Base-by-base conservation (phyloP, 2,797 vertebrate species). In the Hippocampus kuda region DNA sequence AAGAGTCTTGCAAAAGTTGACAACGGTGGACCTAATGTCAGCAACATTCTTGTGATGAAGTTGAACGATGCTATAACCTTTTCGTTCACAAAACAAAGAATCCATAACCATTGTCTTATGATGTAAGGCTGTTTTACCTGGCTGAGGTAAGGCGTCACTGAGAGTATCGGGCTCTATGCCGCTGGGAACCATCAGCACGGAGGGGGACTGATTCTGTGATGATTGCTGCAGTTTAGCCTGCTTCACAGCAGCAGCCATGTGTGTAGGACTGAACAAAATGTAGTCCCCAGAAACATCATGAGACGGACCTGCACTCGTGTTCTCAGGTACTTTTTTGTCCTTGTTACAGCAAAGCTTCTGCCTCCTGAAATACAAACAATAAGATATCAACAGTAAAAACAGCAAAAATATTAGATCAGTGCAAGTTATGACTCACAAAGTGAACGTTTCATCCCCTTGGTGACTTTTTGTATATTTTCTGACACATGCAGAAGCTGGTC, bases 171-270 rank as follows among this genome's bases (percentile, higher is more conserved):
- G 70, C 6, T 92, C 89, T 76, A 96, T 81, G 41, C 93, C 94
- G 18, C 87, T 85, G 4, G 95, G 94, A 18, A 93, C 91, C 0
- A 91, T 94, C 68, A 97, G 90, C 61, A 94, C 92, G 4, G 91
- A 91, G 18, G 79, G 4, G 0, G 86, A 89, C 69, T 83, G 65
- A 69, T 85, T 84, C 68, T 86, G 73, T 15, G 64, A 63, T 2
- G 81, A 75, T 46, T 53, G 69, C 69, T 84, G 83, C 70, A 76
- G 85, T 72, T 83, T 82, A 71, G 85, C 79, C 65, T 66, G 77
- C 75, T 82, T 79, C 66, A 61, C 72, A 24, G 84, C 79, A 18
- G 80, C 76, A 42, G 88, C 79, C 10, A 89, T 78, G 51, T 70
- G 81, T 12, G 84, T 86, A 11, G 92, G 90, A 75, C 89, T 93